phyloP scores from a whole-genome alignment of 2,113 vertebrate species.

The Tragelaphus buxtoni region DNA sequence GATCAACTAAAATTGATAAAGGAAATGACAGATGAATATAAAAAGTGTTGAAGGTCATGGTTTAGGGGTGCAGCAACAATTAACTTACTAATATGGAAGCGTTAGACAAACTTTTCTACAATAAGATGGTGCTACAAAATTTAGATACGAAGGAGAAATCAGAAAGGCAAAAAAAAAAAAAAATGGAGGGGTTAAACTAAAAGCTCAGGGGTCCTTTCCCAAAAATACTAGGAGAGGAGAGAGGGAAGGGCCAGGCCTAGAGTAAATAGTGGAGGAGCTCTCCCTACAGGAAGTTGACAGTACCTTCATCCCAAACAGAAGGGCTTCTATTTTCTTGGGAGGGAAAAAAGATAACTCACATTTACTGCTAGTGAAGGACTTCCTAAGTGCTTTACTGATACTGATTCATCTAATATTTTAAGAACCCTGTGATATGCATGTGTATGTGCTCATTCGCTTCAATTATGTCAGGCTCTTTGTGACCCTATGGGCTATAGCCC shows the following conservation, averaged over 20 bases:
- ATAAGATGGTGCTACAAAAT: background rate
- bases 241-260: background rate
- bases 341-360: background rate
- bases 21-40: background rate
- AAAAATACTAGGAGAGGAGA: background rate
- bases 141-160: background rate
- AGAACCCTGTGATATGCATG: background rate
- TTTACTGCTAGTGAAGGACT: background rate
- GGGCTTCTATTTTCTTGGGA: background rate
- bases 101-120: background rate
- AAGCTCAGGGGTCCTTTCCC: background rate
- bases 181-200: background rate
- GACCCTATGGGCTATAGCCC: background rate
- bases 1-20: background rate
- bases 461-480: rapidly evolving
- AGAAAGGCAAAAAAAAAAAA: background rate
- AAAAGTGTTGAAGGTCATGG: background rate
- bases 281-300: background rate
- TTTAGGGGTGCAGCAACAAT: background rate
- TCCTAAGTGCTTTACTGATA: background rate
- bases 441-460: background rate
- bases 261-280: rapidly evolving
- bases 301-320: background rate
- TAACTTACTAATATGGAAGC: background rate
- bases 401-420: background rate